phyloP scores from a whole-genome alignment of 1,140 invertebrate genomes.

The Polypedilum pembai region DNA sequence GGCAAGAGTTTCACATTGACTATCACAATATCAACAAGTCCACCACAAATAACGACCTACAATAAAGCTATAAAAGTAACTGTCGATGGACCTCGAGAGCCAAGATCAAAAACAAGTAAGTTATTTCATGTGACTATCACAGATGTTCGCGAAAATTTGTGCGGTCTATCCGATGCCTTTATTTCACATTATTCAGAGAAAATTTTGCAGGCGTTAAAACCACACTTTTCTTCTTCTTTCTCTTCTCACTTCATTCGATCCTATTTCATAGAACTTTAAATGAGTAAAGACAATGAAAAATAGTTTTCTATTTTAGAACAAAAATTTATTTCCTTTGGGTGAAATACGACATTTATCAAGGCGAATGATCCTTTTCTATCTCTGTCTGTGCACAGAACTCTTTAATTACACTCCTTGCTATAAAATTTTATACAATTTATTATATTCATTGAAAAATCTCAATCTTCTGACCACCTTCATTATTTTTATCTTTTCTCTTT shows the following conservation, averaged over 20 bases:
- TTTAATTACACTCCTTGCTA: neutral
- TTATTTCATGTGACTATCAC: conserved; percentile 37
- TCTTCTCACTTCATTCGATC: neutral
- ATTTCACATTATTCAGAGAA: neutral
- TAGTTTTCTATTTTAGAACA: conserved; percentile 11
- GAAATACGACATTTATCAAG: conserved; percentile 24
- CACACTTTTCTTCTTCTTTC: neutral
- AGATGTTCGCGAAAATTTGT: conserved; percentile 19
- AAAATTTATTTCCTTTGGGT: conserved; percentile 26
- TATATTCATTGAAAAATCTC: conserved; percentile 19
- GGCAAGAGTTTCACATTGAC: conserved; percentile 97
- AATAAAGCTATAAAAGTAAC: conserved; percentile 98
- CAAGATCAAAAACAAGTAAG: conserved; percentile 95
- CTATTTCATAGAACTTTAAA: neutral
- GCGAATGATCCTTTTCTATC: neutral
- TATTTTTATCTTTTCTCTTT: neutral
- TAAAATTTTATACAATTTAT: conserved; percentile 12
- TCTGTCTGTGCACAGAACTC: neutral
- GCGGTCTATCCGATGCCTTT: neutral
- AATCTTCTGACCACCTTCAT: conserved; percentile 16
- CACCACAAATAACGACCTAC: conserved; percentile 94
- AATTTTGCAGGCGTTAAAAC: conserved; percentile 3
- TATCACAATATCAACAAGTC: conserved; percentile 86
- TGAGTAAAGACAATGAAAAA: conserved; percentile 18
- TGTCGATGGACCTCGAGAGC: conserved; percentile 94